A percentile compares a stretch with the other conserved stretches of the same genome.
phyloP scores from a whole-genome alignment of 1,140 invertebrate species.

The Drosophila saltans region DNA sequence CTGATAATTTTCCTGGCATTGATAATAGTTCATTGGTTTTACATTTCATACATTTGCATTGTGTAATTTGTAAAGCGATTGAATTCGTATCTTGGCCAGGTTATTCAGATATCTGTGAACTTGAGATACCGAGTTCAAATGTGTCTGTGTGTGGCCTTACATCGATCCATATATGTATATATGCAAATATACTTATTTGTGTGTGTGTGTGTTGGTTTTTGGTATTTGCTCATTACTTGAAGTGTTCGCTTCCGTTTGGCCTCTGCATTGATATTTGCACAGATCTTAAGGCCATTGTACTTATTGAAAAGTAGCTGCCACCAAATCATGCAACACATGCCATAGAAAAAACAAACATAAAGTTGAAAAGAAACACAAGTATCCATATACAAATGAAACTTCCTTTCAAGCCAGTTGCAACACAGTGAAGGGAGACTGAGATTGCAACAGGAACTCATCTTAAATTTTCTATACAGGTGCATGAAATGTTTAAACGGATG shows the following conservation, averaged over 20 bases:
- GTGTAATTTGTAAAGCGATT: conserved; percentile 41
- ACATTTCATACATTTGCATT: conserved; percentile 8
- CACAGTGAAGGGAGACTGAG: neutral
- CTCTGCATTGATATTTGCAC: conserved; percentile 36
- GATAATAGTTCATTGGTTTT: conserved; percentile 42
- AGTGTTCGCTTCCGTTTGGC: too few species aligned
- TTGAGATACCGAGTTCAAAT: neutral
- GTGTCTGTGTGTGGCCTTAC: neutral
- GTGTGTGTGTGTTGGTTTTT: neutral
- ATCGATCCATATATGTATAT: neutral
- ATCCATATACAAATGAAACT: neutral
- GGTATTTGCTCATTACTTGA: conserved; percentile 35
- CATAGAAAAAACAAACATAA: conserved; percentile 9
- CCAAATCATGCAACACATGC: conserved; percentile 38
- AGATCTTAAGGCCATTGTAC: conserved; percentile 37
- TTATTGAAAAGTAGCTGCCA: conserved; percentile 10
- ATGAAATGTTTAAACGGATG: too few species aligned
- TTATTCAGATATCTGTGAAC: conserved; percentile 7
- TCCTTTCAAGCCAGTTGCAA: neutral
- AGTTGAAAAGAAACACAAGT: neutral
- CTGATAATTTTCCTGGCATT: conserved; percentile 20
- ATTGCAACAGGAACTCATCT: too few species aligned
- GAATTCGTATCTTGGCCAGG: conserved; percentile 24
- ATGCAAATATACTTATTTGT: conserved; percentile 18
- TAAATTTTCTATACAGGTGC: too few species aligned